These are phyloP conservation scores for Strix aluco DNA, from an alignment of 2,113 vertebrate species.

Conservation along the genomic window DNA sequence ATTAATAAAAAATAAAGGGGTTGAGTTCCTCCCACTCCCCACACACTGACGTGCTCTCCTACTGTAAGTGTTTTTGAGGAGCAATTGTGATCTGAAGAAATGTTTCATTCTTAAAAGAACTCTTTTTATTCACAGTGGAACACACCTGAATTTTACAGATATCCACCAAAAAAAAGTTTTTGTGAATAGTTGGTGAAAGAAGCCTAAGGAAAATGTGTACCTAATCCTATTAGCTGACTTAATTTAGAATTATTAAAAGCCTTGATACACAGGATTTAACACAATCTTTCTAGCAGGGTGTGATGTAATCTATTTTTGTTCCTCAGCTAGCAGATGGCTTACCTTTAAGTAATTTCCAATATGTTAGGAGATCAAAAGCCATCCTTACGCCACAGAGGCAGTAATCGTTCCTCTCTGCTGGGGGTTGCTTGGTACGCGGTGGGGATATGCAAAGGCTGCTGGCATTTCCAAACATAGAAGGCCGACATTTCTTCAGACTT, in stretches of 20 bases:
- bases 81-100: slow-evolving; percentile 49
- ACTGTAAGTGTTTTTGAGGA: slow-evolving; percentile 4
- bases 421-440: slow-evolving; percentile 77
- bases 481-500: slow-evolving; percentile 95
- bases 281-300: slow-evolving; percentile 84
- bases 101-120: slow-evolving; percentile 46
- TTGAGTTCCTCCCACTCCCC: background rate
- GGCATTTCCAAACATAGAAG: slow-evolving; percentile 95
- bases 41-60: background rate
- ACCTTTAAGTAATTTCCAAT: slow-evolving; percentile 95
- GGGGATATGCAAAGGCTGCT: slow-evolving; percentile 90
- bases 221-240: slow-evolving; percentile 88
- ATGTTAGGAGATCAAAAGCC: slow-evolving; percentile 93
- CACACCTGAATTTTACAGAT: slow-evolving; percentile 70
- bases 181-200: slow-evolving; percentile 73
- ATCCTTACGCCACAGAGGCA: slow-evolving; percentile 77
- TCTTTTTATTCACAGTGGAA: slow-evolving; percentile 61
- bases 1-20: background rate
- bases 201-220: slow-evolving; percentile 76
- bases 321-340: slow-evolving; percentile 84
- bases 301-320: slow-evolving; percentile 92
- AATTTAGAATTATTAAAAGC: slow-evolving; percentile 85
- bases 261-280: slow-evolving; percentile 81
- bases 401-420: slow-evolving; percentile 88
- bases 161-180: slow-evolving; percentile 57